Evolutionary conservation across 2,113 vertebrate species (phyloP).

Genomic region (Osmerus mordax): DNA sequence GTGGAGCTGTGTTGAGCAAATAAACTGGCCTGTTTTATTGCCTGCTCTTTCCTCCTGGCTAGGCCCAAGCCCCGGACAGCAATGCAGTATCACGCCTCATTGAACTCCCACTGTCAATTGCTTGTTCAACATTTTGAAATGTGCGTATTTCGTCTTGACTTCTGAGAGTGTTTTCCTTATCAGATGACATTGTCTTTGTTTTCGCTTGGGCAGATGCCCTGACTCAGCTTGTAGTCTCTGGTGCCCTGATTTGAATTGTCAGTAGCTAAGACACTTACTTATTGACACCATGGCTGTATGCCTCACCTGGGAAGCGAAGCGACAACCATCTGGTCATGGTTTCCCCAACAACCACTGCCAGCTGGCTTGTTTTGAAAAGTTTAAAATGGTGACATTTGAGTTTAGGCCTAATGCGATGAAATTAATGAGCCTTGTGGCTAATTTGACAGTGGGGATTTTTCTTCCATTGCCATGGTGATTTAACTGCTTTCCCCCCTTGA

Average conservation of each 20-base stretch:
- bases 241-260: conserved; percentile 28
- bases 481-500: too few species aligned
- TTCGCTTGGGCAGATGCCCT: conserved; percentile 11
- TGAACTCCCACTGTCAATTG: neutral
- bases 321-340: conserved; percentile 32
- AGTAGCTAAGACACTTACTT: conserved; percentile 16
- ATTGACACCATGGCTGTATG: conserved; percentile 16
- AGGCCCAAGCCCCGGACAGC: conserved; percentile 20
- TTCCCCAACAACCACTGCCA: conserved; percentile 11
- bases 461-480: too few species aligned
- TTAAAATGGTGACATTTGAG: conserved; percentile 7
- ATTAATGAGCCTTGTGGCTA: conserved; percentile 4
- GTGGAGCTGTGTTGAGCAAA: conserved; percentile 28
- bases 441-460: neutral
- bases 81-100: neutral
- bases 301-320: conserved; percentile 6
- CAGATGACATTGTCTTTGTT: conserved; percentile 15
- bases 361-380: conserved; percentile 14
- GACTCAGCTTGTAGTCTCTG: conserved; percentile 2
- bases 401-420: conserved; percentile 7
- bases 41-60: conserved; percentile 20
- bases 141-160: neutral
- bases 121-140: neutral
- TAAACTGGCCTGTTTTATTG: conserved; percentile 31
- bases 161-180: too few species aligned